Conservation (phyloP, 92 coral and sea anemone species). For the Phymanthus crucifer region DNA sequence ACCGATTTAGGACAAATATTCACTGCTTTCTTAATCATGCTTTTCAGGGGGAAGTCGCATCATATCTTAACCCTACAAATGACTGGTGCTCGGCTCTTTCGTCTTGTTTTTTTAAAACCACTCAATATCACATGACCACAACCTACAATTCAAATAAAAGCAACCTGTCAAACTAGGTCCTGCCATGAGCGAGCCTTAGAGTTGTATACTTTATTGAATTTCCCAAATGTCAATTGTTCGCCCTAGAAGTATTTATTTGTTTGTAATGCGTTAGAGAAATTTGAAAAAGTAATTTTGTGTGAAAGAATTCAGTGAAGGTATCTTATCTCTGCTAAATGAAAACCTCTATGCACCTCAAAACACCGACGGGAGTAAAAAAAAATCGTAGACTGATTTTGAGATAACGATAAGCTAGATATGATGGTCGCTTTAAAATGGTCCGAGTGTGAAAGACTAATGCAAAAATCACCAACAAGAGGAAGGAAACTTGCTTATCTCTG, state of each 20-base stretch:
- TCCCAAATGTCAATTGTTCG: neutral
- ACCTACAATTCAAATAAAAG: neutral
- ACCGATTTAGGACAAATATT: conserved; percentile 2
- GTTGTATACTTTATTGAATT: neutral
- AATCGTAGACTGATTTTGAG: neutral
- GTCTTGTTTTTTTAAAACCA: neutral
- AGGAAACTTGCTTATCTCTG: neutral
- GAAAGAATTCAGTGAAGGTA: neutral
- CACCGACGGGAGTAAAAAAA: neutral
- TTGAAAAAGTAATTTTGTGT: neutral
- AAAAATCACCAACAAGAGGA: neutral
- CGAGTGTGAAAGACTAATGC: neutral
- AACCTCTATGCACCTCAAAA: neutral
- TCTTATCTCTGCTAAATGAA: neutral
- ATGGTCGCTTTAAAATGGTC: neutral
- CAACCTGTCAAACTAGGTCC: neutral
- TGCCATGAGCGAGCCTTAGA: neutral
- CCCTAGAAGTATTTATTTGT: neutral
- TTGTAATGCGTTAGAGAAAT: neutral
- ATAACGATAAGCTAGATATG: neutral
- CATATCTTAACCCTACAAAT: neutral
- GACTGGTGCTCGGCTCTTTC: neutral
- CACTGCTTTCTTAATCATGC: neutral
- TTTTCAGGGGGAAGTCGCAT: neutral
- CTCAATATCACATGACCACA: neutral